Percentiles rank a stretch among this genome's conserved stretches.
Conservation (phyloP, 35 echinoderm and acorn worm species). For the Apostichopus californicus region DNA sequence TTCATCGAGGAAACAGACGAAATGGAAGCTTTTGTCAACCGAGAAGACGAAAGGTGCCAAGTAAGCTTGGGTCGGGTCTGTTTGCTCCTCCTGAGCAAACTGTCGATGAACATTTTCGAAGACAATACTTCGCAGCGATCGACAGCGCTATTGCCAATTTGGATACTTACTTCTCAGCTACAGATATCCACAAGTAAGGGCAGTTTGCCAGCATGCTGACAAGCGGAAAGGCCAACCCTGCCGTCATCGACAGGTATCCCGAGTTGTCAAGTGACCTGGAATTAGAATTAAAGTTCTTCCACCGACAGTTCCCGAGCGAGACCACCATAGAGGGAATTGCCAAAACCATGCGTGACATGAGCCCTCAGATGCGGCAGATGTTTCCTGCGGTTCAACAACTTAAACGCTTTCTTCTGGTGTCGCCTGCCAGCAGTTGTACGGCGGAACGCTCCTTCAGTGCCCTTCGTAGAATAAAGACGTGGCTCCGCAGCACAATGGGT, state of each 20-base stretch:
- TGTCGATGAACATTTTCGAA: not conserved
- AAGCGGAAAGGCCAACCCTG: slow-evolving; percentile 10
- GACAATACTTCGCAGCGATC: not conserved
- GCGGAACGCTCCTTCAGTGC: slow-evolving; percentile 39
- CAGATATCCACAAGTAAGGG: not conserved
- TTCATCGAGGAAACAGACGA: slow-evolving; percentile 22
- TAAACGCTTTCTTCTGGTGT: not conserved
- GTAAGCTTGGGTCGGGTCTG: not conserved
- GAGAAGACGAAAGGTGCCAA: not conserved
- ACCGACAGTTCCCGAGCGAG: slow-evolving; percentile 8
- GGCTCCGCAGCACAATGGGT: slow-evolving; percentile 41
- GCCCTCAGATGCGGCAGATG: not conserved
- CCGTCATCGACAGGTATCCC: not conserved
- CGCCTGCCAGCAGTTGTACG: slow-evolving; percentile 22
- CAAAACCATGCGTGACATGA: not conserved
- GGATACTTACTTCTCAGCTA: slow-evolving; percentile 24
- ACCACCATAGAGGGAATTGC: not conserved
- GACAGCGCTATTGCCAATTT: slow-evolving; percentile 7
- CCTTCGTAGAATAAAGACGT: slow-evolving; percentile 42
- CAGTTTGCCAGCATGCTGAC: slow-evolving; percentile 33
- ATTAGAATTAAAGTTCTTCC: slow-evolving; percentile 18
- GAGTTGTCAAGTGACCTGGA: slow-evolving; percentile 12
- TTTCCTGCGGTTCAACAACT: not conserved
- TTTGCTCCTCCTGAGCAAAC: slow-evolving; percentile 19
- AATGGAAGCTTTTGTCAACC: not conserved